A percentile compares a stretch with the other conserved stretches of the same genome.
Conservation (phyloP, 1,140 invertebrate species). For the Trichoplusia ni region DNA sequence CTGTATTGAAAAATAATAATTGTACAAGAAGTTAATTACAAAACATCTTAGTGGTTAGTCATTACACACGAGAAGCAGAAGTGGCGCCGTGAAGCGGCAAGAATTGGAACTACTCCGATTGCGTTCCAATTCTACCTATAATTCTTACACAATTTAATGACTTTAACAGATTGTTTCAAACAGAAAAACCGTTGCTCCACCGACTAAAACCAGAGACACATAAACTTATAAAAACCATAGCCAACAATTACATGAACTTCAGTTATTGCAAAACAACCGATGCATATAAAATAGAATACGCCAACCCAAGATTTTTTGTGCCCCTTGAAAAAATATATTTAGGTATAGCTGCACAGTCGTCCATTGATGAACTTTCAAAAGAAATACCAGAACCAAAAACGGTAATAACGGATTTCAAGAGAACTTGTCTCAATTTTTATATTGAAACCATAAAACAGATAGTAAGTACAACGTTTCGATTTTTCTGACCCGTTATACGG, state of each 20-base stretch:
- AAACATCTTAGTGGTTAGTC: too few relatives aligned
- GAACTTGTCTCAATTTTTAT: too few relatives aligned
- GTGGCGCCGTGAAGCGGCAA: too few relatives aligned
- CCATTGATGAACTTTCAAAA: conserved; percentile 4
- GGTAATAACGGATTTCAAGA: neutral
- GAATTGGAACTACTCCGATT: too few relatives aligned
- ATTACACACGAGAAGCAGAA: too few relatives aligned
- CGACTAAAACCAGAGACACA: neutral
- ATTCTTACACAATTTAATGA: too few relatives aligned
- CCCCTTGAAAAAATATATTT: conserved; percentile 1
- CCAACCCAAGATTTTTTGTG: neutral
- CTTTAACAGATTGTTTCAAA: conserved; percentile 1
- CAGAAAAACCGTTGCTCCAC: neutral
- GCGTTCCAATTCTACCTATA: too few relatives aligned
- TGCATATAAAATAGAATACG: conserved; percentile 5
- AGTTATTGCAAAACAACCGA: neutral
- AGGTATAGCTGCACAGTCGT: conserved; percentile 1
- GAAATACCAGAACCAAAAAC: neutral
- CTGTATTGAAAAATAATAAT: too few relatives aligned
- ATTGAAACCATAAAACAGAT: too few relatives aligned
- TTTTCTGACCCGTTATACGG: too few relatives aligned
- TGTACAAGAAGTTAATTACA: too few relatives aligned
- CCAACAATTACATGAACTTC: neutral
- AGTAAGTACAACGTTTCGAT: too few relatives aligned
- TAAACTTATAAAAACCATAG: neutral